Percentiles rank a stretch among this genome's conserved stretches.
These are phyloP conservation scores for Sisyra nigra DNA, from an alignment of 2,888 invertebrate species.

Conservation along the genomic window DNA sequence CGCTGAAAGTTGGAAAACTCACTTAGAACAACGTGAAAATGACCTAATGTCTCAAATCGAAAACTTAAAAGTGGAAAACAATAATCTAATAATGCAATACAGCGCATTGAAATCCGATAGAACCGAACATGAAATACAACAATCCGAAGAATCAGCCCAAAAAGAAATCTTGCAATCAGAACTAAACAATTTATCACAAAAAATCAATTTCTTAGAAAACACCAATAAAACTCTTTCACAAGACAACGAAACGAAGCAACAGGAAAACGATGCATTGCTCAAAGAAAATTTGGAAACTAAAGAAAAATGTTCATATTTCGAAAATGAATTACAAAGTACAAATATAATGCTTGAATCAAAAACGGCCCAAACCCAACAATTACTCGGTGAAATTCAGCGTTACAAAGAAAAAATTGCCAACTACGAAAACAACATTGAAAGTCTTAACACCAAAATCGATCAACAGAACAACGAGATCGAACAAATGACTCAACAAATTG, in stretches of 20 bases:
- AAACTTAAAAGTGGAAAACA: conserved; percentile 33
- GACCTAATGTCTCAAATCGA: conserved; percentile 40
- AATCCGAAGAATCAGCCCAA: conserved; percentile 3
- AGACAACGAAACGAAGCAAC: not conserved
- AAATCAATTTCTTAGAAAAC: too few relatives aligned
- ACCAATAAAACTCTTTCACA: too few relatives aligned
- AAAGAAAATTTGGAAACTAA: conserved; percentile 5
- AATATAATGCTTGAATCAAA: conserved; percentile 10
- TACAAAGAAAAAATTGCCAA: not conserved
- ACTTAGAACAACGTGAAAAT: conserved; percentile 42
- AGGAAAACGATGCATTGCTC: conserved; percentile 5
- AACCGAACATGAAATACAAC: conserved; percentile 5
- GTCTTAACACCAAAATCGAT: not conserved
- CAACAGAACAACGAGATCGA: not conserved
- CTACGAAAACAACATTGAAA: not conserved
- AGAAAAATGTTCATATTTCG: conserved; percentile 11
- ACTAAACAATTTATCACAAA: not conserved
- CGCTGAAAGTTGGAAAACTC: conserved; percentile 53
- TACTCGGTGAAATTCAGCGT: conserved; percentile 1
- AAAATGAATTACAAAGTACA: conserved; percentile 11
- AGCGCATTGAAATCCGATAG: conserved; percentile 22
- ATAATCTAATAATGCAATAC: conserved; percentile 28
- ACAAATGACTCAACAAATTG: not conserved
- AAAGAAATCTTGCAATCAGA: conserved; percentile 1
- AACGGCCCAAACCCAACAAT: conserved; percentile 10